Evolutionary conservation across 2,888 invertebrate genomes (phyloP), one percentile per base, ranked within the genome.

Genomic region (Aporophyla lueneburgensis): DNA sequence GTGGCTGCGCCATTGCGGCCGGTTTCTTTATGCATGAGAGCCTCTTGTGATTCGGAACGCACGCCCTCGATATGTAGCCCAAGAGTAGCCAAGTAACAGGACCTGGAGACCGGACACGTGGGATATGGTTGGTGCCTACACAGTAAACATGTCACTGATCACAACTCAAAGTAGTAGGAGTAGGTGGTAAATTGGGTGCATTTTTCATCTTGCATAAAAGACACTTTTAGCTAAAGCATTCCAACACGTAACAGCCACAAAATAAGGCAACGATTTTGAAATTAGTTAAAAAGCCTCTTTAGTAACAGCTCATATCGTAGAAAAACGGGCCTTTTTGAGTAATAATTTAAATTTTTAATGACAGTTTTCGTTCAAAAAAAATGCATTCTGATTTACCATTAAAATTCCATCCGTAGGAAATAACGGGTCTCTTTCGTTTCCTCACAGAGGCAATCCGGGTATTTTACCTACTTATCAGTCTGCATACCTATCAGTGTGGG

Each of bases 1-100:
- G 96, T 96, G 95, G 88, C 91, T 89, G 92, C 91, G 91, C 91
- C 90, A 90, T 89, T 92, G 92, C 91, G 92, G 92, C 79, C 72
- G 89, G 84, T 90, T 95, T 94, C 95, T 95, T 95, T 95, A 96
- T 96, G 96, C 96, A 96, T 96, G 96, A 95, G 93, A 91, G 90
- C 93, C 89, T 93, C 93, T 93, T 93, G 93, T 93, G 94, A 94
- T 94, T 94, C 93, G 91, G 91, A 93, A 93, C 94, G 94, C 93
- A 93, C 93, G 91, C 91, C 91, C 89, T 88, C 91, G 90, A 93
- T 93, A 93, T 94, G 92, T 92, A 88, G 73, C 14, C 91, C 90
- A 71, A 93, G 93, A 94, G 73, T 83, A 89, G 68, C 74, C 67
- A 75, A 84, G 87, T 62, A 10, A 46, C 3, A 14, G 16, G 12